phyloP scores from a whole-genome alignment of 2,888 invertebrate genomes.

The Lithophane semibrunnea region DNA sequence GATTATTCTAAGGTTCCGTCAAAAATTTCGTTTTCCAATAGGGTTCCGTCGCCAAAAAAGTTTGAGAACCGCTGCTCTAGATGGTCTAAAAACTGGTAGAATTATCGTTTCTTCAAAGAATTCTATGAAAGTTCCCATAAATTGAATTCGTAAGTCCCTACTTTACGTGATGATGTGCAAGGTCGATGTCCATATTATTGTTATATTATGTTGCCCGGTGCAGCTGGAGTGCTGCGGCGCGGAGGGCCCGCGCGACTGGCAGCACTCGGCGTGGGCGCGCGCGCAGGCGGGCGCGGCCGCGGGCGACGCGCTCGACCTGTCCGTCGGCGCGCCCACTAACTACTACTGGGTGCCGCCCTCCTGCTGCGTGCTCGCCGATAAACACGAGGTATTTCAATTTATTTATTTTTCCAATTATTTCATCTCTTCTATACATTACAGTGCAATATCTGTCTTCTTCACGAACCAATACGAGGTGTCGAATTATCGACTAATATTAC shows the following conservation, averaged over 20 bases:
- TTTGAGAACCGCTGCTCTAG: no score
- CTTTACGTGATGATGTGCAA: neutral
- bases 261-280: slow-evolving; percentile 80
- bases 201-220: neutral
- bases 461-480: neutral
- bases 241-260: slow-evolving; percentile 98
- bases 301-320: slow-evolving; percentile 77
- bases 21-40: no score
- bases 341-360: slow-evolving; percentile 83
- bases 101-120: neutral
- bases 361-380: slow-evolving; percentile 73
- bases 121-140: neutral
- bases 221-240: slow-evolving; percentile 97
- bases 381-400: slow-evolving; percentile 28
- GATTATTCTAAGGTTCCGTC: no score
- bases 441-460: neutral
- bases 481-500: neutral
- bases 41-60: no score
- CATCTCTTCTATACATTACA: neutral
- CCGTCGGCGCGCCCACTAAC: slow-evolving; percentile 78
- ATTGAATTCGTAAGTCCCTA: neutral
- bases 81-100: neutral
- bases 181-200: neutral
- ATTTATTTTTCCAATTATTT: no score
- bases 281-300: slow-evolving; percentile 53